These are phyloP conservation scores for Aurelia coerulea DNA, from an alignment of 30 jellyfish, hydroid and myxozoan genomes.

Conservation along the genomic window DNA sequence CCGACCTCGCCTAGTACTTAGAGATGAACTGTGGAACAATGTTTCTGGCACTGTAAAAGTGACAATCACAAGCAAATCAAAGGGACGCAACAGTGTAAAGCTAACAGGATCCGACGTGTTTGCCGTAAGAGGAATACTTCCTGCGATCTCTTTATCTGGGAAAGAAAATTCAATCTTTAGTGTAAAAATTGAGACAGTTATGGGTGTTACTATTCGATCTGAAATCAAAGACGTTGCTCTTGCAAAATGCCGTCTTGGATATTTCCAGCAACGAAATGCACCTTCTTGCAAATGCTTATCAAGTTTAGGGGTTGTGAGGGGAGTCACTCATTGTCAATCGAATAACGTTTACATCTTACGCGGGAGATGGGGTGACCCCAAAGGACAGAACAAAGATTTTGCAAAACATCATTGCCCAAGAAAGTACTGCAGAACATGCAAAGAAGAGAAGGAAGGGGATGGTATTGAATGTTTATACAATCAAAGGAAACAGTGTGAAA, in stretches of 20 bases:
- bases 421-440: constrained; percentile 55
- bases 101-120: constrained; percentile 52
- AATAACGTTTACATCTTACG: constrained; percentile 47
- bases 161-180: constrained; percentile 1
- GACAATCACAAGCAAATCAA: constrained; percentile 4
- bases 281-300: constrained; percentile 53
- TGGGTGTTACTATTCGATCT: constrained; percentile 53
- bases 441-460: background rate
- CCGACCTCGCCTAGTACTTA: constrained; percentile 43
- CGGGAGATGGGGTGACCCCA: constrained; percentile 73
- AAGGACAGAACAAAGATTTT: constrained; percentile 14
- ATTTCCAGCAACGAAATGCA: constrained; percentile 16
- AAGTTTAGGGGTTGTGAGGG: constrained; percentile 37
- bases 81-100: background rate
- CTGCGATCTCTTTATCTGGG: constrained; percentile 53
- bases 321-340: constrained; percentile 71
- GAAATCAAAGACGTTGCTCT: background rate
- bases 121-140: constrained; percentile 50
- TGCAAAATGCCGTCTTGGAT: constrained; percentile 69
- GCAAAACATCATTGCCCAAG: constrained; percentile 69
- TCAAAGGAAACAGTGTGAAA: constrained; percentile 45
- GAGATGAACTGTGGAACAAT: constrained; percentile 61
- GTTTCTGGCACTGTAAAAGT: constrained; percentile 58
- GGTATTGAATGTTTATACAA: constrained; percentile 54
- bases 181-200: constrained; percentile 50